These are phyloP conservation scores for Rhagologus leucostigma DNA, from an alignment of 2,113 vertebrate genomes.

Conservation along the genomic window DNA sequence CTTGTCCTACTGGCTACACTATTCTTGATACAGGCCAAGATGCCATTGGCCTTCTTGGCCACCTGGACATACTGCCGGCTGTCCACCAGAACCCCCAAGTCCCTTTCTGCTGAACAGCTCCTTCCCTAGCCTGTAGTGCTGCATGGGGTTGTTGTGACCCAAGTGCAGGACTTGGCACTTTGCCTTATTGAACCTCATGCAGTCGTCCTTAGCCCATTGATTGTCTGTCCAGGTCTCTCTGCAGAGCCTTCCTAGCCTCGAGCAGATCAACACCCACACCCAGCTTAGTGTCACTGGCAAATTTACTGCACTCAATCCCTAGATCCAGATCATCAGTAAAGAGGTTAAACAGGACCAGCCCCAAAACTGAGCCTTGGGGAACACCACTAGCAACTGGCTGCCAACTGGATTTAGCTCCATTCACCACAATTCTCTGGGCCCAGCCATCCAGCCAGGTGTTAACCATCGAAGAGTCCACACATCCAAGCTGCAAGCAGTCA, in stretches of 20 bases:
- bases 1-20: background rate
- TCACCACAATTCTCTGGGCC: background rate
- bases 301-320: background rate
- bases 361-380: background rate
- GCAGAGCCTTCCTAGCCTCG: background rate
- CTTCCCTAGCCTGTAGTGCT: background rate
- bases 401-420: background rate
- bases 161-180: background rate
- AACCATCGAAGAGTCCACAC: background rate
- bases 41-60: background rate
- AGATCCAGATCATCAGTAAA: background rate
- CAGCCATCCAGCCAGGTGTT: background rate
- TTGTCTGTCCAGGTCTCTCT: background rate
- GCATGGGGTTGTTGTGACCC: background rate
- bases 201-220: background rate
- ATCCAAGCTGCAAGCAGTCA: background rate
- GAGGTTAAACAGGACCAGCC: background rate
- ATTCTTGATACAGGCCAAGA: background rate
- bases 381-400: background rate
- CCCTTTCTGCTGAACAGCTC: background rate
- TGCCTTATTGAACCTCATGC: background rate
- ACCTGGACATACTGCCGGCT: background rate
- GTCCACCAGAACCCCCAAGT: background rate
- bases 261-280: background rate
- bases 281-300: background rate